phyloP scores from a whole-genome alignment of 2,888 invertebrate genomes.

The Aspidiotus destructor region DNA sequence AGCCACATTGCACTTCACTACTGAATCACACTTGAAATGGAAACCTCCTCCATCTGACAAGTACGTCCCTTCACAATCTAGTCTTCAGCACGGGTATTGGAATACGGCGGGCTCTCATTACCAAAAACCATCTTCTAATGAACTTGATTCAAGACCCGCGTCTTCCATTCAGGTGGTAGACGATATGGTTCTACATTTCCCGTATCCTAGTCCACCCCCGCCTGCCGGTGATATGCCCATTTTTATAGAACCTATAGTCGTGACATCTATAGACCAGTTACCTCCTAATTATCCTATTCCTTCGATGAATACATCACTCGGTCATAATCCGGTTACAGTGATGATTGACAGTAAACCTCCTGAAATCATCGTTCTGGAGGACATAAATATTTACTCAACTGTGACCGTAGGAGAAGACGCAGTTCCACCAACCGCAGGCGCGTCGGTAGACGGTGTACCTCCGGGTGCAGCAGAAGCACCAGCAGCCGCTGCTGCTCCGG shows the following conservation, averaged over 20 bases:
- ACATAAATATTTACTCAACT: constrained; percentile 14
- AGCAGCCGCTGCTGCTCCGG: constrained; percentile 3
- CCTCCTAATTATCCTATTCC: constrained; percentile 26
- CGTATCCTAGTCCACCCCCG: constrained; percentile 8
- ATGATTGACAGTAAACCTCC: constrained; percentile 21
- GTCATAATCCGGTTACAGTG: constrained; percentile 27
- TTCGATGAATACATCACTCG: constrained; percentile 19
- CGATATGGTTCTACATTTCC: constrained; percentile 17
- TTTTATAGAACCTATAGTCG: constrained; percentile 24
- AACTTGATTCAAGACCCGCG: not conserved
- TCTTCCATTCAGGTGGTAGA: not conserved
- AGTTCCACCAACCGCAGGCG: not conserved
- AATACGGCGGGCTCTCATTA: not conserved
- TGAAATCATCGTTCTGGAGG: constrained; percentile 25
- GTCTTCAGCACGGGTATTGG: not conserved
- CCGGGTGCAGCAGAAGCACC: constrained; percentile 13
- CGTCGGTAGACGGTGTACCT: not conserved
- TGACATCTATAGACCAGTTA: constrained; percentile 19
- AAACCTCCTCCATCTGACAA: not conserved
- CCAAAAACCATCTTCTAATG: not conserved
- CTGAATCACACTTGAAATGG: not conserved
- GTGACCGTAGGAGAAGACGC: constrained; percentile 8
- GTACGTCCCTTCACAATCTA: not conserved
- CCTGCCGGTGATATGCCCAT: constrained; percentile 9
- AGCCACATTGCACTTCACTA: constrained; percentile 1